Base-by-base conservation (phyloP, 2,113 vertebrate species). In the Misgurnus anguillicaudatus region DNA sequence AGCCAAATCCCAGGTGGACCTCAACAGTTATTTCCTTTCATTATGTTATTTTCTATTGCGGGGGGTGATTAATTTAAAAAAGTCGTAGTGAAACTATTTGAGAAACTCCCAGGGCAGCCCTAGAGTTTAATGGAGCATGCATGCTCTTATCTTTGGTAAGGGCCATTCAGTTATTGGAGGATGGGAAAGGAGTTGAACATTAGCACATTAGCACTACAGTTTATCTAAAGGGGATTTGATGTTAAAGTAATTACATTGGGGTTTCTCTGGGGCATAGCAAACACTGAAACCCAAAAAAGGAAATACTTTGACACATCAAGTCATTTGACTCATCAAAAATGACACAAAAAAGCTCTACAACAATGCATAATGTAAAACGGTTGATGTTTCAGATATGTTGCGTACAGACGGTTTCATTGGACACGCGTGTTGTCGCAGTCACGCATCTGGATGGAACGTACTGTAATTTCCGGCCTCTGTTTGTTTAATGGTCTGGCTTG, bases 41-140 rank as follows among this genome's bases (percentile, higher is more conserved):
- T 82, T 87, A 80, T 80, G 80, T 84, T 79, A 84, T 83, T 89
- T 80, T 82, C 85, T 57, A 84, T 65, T 73, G 78, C 75, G 77
- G 82, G 73, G 47, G 70, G 65, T 89, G 80, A 88, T 89, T 86
- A 83, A 89, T 83, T 80, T 87, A 75, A 87, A 86, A 79, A 86
- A 88, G 85, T 81, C 82, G 74, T 75, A 80, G 78, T 77, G 69
- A 86, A 84, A 87, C 83, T 85, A 80, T 85, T 84, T 76, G 82
- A 80, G 86, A 80, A 89, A 77, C 63, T 84, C 87, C 87, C 84
- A 82, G 70, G 77, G 87, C 89, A 84, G 86, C 77, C 62, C 69
- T 67, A 69, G 64, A 45, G 70, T 74, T 85, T 84, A 84, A 84
- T 82, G 76, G 60, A 68, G 69, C 19, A 80, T 91, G 80, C 61